phyloP scores from a whole-genome alignment of 2,888 invertebrate species.

The Hypsopygia costalis region DNA sequence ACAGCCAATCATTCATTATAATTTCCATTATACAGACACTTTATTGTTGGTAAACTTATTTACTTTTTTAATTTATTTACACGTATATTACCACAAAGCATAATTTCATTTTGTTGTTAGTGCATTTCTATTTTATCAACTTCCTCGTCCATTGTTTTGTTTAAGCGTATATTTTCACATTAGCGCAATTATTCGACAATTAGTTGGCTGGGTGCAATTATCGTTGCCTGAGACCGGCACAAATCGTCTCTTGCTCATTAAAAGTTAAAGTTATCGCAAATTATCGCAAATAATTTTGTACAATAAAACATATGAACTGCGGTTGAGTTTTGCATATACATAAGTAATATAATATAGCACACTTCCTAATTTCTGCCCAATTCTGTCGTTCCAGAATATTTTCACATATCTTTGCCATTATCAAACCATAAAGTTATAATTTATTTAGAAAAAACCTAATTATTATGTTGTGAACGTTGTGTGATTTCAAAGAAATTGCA shows the following conservation, averaged over 20 bases:
- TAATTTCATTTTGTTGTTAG: slow-evolving; percentile 3
- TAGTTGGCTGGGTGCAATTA: slow-evolving; percentile 65
- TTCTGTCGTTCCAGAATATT: too few species aligned
- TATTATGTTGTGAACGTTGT: too few species aligned
- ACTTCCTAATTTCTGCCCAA: too few species aligned
- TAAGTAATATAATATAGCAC: too few species aligned
- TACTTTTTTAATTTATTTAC: neutral
- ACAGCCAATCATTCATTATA: too few species aligned
- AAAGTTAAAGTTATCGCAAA: slow-evolving; percentile 50
- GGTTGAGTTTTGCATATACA: too few species aligned
- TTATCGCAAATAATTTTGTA: slow-evolving; percentile 51
- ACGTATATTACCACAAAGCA: neutral
- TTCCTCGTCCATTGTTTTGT: slow-evolving; percentile 69
- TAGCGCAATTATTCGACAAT: slow-evolving; percentile 77
- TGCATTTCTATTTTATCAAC: slow-evolving; percentile 41
- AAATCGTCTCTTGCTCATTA: slow-evolving; percentile 66
- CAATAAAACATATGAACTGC: neutral
- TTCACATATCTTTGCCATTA: too few species aligned
- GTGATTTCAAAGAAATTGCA: slow-evolving; percentile 2
- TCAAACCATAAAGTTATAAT: too few species aligned
- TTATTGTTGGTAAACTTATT: too few species aligned
- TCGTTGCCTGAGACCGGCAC: slow-evolving; percentile 50
- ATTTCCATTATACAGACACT: too few species aligned
- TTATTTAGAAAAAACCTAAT: too few species aligned
- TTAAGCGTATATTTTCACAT: slow-evolving; percentile 75